Base-by-base conservation (phyloP, 2,888 invertebrate species). In the Troides oblongomaculatus region DNA sequence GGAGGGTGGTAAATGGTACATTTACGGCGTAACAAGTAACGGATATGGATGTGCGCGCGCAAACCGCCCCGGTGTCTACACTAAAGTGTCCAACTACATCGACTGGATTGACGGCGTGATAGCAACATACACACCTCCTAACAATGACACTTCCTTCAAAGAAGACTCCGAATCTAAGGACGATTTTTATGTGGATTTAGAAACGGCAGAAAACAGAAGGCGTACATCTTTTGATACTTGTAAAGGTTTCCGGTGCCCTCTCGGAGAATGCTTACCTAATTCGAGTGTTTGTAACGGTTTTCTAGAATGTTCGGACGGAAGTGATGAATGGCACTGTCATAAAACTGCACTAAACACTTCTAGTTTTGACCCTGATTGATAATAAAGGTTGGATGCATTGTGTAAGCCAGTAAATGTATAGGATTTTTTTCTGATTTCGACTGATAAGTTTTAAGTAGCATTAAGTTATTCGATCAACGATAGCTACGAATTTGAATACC, bases 41-140 rank as follows among this genome's bases (percentile, higher is more conserved):
- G 96, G 96, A 0, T 96, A 96, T 81, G 96, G 96, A 0, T 96
- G 96, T 84, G 96, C 96, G 0, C 90, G 96, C 73, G 96, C 96
- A 0, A 95, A 95, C 80, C 90, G 96, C 10, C 97, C 96, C 21
- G 96, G 96, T 56, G 96, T 96, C 61, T 97, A 97, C 87, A 96
- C 96, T 0, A 96, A 96, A 85, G 96, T 96, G 14, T 93, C 95
- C 50, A 94, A 95, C 84, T 96, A 96, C 83, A 88, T 96, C 58
- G 92, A 93, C 39, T 96, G 96, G 96, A 95, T 96, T 71, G 93
- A 95, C 76, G 85, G 89, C 61, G 92, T 94, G 21, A 93, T 95
- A 75, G 81, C 81, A 4, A 74, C 85, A 0, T 78, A 89, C 80
- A 88, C 92, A 36, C 84, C 84, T 1, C 71, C 74, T 0, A 74